Base-by-base conservation (phyloP, 1,140 invertebrate genomes). In the Anastatus disparis region DNA sequence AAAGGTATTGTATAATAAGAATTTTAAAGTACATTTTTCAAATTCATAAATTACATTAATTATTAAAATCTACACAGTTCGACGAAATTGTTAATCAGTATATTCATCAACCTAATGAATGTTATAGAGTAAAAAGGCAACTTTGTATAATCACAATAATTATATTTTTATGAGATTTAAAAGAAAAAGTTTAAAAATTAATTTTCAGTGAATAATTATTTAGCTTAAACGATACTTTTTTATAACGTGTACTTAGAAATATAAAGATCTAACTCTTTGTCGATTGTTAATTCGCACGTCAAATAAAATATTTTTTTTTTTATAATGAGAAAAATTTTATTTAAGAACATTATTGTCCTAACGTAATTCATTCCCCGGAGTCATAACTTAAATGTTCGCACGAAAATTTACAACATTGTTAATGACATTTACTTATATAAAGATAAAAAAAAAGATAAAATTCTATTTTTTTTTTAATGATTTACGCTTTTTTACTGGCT, bases 371-470 rank as follows among this genome's bases (percentile, higher is more conserved):
- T 61, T 69, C n/a, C 24, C 26, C 20, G n/a, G 35, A 24, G 42
- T 44, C 17, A 17, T 42, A 61, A 53, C 52, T 53, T 56, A 42
- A 53, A 22, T 40, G 20, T 9, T 53, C 26, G 6, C 15, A 40
- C 6, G 29, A 48, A 2, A 64, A 38, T 56, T 70, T 55, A 63
- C 67, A 63, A 22, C 62, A 38, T 46, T 62, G 35, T 53, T 70
- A 70, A 70, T 27, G 58, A 62, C 50, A 62, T 40, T 64, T 58
- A 64, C 22, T 17, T 52, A 27, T 22, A 24, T 64, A 70, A n/a
- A n/a, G n/a, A n/a, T n/a, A n/a, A 44, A 70, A 64, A 22, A 48
- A 58, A 58, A 56, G 50, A 64, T 70, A 70, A 46, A 63, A 48
- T 70, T 48, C 55, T 63, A 53, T 29, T 13, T 56, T 63, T 63